Percentiles rank a stretch among this genome's conserved stretches.
phyloP scores from a whole-genome alignment of 2,797 vertebrate species.

The Oreochromis grahami region DNA sequence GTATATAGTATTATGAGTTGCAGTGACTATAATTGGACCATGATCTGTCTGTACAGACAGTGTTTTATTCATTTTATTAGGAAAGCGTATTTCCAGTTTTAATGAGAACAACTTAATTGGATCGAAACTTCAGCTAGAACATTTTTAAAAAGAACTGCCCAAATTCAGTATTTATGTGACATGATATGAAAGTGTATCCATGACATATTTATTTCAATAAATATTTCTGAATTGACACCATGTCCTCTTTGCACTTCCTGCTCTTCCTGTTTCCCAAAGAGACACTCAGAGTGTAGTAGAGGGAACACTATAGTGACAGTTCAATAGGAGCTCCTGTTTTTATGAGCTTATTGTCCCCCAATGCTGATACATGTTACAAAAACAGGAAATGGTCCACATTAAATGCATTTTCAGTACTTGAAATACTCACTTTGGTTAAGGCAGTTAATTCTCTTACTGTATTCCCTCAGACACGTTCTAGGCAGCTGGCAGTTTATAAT shows the following conservation, averaged over 20 bases:
- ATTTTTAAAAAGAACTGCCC: conserved; percentile 52
- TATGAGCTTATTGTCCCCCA: not conserved
- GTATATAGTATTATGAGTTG: conserved; percentile 55
- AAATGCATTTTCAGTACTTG: not conserved
- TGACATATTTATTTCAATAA: conserved; percentile 80
- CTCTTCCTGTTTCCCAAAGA: not conserved
- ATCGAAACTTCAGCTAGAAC: conserved; percentile 34
- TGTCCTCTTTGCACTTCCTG: not conserved
- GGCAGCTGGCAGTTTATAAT: not conserved
- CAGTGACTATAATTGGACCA: conserved; percentile 44
- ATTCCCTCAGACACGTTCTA: not conserved
- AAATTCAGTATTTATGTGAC: conserved; percentile 76
- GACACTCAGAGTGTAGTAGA: not conserved
- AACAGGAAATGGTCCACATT: not conserved
- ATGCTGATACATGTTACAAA: not conserved
- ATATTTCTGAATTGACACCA: conserved; percentile 69
- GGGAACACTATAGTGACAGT: not conserved
- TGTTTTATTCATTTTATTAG: conserved; percentile 31
- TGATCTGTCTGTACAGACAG: conserved; percentile 28
- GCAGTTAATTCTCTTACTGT: not conserved
- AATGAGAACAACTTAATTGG: conserved; percentile 36
- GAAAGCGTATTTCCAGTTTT: conserved; percentile 43
- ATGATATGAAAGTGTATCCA: conserved; percentile 70
- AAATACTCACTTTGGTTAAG: not conserved
- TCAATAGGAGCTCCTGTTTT: not conserved